phyloP scores from a whole-genome alignment of 2,888 invertebrate species.

The Frankliniella fusca region DNA sequence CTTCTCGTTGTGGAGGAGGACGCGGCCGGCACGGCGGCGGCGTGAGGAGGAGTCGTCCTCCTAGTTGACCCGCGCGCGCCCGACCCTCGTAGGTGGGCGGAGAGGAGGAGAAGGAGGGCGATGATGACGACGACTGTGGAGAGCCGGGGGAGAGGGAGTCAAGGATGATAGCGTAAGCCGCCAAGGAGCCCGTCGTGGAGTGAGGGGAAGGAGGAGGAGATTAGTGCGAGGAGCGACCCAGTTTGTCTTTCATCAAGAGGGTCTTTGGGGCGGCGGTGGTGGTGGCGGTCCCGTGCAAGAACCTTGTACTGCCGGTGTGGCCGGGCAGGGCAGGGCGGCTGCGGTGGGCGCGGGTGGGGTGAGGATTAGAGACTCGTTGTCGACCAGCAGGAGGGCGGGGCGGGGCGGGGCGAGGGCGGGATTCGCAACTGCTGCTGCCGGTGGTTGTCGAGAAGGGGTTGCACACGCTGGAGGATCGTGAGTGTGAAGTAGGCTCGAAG shows the following conservation, averaged over 20 bases:
- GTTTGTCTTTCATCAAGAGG: conserved; percentile 23
- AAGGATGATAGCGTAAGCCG: neutral
- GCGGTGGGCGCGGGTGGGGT: too few relatives aligned
- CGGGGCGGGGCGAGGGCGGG: neutral
- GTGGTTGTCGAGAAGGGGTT: neutral
- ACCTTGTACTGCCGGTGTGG: neutral
- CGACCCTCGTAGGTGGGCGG: neutral
- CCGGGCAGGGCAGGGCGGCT: too few relatives aligned
- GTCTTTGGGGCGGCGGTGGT: neutral
- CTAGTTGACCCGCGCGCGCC: neutral
- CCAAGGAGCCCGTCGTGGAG: neutral
- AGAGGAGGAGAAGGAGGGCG: too few relatives aligned
- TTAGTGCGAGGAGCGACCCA: neutral
- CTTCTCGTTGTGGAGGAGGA: too few relatives aligned
- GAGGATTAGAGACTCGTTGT: too few relatives aligned
- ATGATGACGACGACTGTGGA: too few relatives aligned
- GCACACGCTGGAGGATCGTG: too few relatives aligned
- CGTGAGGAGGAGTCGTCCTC: neutral
- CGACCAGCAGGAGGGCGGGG: too few relatives aligned
- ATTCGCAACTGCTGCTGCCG: neutral
- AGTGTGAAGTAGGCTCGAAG: too few relatives aligned
- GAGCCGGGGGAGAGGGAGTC: neutral
- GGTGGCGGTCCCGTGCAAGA: neutral
- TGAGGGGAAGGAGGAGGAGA: neutral
- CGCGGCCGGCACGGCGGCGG: neutral